These are phyloP conservation scores for Henicopernis longicauda DNA, from an alignment of 2,113 vertebrate genomes.

Conservation along the genomic window DNA sequence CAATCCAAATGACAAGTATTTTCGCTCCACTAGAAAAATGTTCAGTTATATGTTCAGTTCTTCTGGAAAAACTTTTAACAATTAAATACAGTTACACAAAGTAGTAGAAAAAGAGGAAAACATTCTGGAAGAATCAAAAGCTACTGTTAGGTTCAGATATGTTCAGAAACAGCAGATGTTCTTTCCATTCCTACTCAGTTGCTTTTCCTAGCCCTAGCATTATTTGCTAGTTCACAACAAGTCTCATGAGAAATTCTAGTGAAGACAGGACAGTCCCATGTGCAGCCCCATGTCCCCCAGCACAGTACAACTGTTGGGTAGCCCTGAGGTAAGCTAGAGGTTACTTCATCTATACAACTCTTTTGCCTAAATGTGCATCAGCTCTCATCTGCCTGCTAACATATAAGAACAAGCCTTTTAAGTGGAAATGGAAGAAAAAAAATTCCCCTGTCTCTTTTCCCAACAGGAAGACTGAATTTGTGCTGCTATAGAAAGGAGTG, in stretches of 20 bases:
- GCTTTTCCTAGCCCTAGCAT: background rate
- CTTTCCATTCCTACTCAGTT: background rate
- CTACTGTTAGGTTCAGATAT: background rate
- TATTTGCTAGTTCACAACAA: background rate
- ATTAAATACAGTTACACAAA: background rate
- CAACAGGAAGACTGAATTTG: background rate
- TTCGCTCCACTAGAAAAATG: background rate
- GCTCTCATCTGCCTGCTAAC: background rate
- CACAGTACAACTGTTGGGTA: background rate
- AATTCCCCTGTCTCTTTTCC: background rate
- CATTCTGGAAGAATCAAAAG: background rate
- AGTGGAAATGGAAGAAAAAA: background rate
- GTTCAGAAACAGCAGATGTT: background rate
- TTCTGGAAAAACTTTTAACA: background rate
- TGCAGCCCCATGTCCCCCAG: rapidly evolving
- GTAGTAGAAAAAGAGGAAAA: background rate
- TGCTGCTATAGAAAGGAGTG: background rate
- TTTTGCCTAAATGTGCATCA: background rate
- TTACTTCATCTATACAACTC: background rate
- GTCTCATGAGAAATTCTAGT: background rate
- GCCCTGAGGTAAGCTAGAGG: background rate
- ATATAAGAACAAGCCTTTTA: background rate
- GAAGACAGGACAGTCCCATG: background rate
- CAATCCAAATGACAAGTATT: background rate
- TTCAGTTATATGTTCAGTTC: background rate